A percentile compares a stretch with the other conserved stretches of the same genome.
Conservation (phyloP, 2,797 vertebrate genomes). For the Artibeus lituratus region DNA sequence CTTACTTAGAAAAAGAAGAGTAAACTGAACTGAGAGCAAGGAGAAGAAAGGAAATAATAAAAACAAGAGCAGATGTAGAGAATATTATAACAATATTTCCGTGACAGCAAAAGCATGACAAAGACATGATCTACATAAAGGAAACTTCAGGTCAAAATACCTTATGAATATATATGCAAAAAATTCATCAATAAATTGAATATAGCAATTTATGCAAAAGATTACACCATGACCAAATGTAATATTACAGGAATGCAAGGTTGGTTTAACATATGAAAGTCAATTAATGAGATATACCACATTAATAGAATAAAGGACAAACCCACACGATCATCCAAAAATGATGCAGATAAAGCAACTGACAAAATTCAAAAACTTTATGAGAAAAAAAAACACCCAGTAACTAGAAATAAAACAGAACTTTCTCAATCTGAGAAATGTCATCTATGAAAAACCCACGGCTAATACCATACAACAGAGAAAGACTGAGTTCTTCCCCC, state of each 20-base stretch:
- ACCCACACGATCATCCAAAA: neutral
- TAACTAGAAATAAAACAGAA: neutral
- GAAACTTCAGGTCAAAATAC: neutral
- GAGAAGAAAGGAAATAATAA: neutral
- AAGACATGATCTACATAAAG: neutral
- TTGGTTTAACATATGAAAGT: constrained; percentile 2
- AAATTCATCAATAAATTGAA: neutral
- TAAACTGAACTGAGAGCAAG: neutral
- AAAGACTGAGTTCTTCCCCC: neutral
- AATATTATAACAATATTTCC: neutral
- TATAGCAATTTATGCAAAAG: neutral
- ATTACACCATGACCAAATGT: neutral
- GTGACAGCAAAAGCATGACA: neutral
- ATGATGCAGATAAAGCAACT: neutral
- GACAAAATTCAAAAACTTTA: neutral
- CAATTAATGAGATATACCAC: neutral
- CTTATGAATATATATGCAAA: neutral
- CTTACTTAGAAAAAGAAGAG: neutral
- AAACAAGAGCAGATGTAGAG: neutral
- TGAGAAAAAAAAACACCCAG: neutral
- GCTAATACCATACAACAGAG: neutral
- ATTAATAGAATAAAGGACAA: neutral
- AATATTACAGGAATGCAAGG: neutral
- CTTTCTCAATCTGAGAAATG: neutral
- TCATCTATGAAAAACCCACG: neutral